Conservation (phyloP, 1,140 invertebrate genomes). For the Ganaspis sp. region DNA sequence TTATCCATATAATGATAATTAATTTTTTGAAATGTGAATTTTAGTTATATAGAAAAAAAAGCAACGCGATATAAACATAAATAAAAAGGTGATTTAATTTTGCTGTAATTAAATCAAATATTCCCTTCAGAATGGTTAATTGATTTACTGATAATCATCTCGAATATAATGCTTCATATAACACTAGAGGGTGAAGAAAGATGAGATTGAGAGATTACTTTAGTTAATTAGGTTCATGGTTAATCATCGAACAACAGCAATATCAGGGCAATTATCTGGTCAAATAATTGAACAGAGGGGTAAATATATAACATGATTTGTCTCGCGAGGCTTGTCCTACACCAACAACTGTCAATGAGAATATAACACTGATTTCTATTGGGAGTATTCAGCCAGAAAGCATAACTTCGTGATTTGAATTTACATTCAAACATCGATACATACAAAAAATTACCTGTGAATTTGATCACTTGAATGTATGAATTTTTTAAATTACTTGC, state of each 20-base stretch:
- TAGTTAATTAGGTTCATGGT: conserved; percentile 7
- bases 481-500: background rate
- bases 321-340: conserved; percentile 42
- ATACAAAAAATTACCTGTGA: too few relatives aligned
- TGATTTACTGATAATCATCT: background rate
- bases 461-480: too few relatives aligned
- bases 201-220: background rate
- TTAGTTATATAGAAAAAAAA: too few relatives aligned
- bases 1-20: too few relatives aligned
- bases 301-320: background rate
- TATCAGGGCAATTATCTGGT: conserved; percentile 9
- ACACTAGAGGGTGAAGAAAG: background rate
- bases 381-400: conserved; percentile 9
- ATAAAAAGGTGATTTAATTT: background rate
- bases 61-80: background rate
- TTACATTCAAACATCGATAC: background rate
- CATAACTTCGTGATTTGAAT: too few relatives aligned
- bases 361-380: conserved; percentile 56
- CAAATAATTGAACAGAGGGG: background rate
- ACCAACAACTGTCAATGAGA: conserved; percentile 51
- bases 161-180: background rate
- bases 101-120: background rate
- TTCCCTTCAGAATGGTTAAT: background rate
- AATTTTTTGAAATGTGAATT: too few relatives aligned
- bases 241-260: conserved; percentile 12